Evolutionary conservation across 2,113 vertebrate genomes (phyloP).

Genomic region (Pluvialis apricaria): DNA sequence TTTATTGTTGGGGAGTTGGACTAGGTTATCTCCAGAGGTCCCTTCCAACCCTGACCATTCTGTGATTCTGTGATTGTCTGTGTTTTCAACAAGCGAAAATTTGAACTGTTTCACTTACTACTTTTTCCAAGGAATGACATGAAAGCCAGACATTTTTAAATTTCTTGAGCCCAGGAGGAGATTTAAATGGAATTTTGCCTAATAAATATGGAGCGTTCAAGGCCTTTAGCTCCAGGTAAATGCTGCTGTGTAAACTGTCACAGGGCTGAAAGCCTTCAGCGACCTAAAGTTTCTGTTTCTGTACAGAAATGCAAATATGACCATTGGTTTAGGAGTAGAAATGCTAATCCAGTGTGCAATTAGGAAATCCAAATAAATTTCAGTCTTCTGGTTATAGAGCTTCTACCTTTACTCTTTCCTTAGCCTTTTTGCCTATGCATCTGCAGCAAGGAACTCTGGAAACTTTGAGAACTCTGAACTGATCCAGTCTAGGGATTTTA

Average conservation of each 20-base stretch:
- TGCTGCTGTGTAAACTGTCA: not conserved
- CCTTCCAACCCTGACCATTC: too few species aligned
- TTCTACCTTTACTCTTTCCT: not conserved
- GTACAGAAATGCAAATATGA: not conserved
- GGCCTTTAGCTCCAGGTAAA: not conserved
- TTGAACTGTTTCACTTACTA: not conserved
- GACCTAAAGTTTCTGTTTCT: not conserved
- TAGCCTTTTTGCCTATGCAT: not conserved
- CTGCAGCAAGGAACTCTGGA: not conserved
- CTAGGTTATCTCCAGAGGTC: too few species aligned
- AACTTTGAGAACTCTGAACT: not conserved
- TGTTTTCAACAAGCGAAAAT: not conserved
- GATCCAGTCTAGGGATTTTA: not conserved
- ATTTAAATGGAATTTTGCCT: not conserved
- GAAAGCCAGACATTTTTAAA: not conserved
- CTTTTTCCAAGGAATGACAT: not conserved
- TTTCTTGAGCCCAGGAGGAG: not conserved
- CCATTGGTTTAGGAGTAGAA: not conserved
- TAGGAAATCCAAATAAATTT: not conserved
- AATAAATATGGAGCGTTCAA: not conserved
- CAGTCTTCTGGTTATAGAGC: not conserved
- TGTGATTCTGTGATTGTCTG: not conserved
- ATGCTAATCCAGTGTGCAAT: not conserved
- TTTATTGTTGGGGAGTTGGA: not conserved
- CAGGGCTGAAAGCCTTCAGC: not conserved